phyloP scores from a whole-genome alignment of 1,140 invertebrate species.

The Bombus haemorrhoidalis region DNA sequence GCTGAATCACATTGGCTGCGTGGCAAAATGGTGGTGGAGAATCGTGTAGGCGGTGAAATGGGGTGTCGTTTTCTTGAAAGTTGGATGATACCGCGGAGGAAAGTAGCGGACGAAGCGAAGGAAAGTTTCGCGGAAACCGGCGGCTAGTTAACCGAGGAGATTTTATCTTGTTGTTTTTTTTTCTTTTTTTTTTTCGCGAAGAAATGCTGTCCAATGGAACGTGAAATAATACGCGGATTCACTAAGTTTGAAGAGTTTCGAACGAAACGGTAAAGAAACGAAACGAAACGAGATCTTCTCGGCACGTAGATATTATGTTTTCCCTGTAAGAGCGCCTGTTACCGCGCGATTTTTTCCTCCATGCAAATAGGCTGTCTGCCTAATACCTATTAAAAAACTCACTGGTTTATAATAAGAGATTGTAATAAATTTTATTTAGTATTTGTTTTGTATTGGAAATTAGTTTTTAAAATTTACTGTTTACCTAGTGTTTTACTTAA shows the following conservation, averaged over 20 bases:
- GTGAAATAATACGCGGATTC: not conserved
- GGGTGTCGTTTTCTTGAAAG: constrained; percentile 2
- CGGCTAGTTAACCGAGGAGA: constrained; percentile 1
- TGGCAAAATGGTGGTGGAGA: not conserved
- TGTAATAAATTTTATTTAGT: too few relatives aligned
- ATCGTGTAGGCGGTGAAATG: not conserved
- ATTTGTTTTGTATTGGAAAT: too few relatives aligned
- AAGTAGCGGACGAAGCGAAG: not conserved
- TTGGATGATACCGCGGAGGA: not conserved
- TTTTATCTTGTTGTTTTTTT: not conserved
- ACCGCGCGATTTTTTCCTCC: too few relatives aligned
- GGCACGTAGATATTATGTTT: not conserved
- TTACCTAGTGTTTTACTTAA: too few relatives aligned
- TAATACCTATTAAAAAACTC: too few relatives aligned
- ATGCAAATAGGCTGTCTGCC: too few relatives aligned
- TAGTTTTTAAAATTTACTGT: too few relatives aligned
- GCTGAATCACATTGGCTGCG: not conserved
- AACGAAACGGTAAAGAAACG: not conserved
- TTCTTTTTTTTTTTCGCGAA: not conserved
- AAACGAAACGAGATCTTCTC: not conserved
- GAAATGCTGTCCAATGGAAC: not conserved
- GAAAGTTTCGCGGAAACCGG: not conserved
- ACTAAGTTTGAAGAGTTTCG: not conserved
- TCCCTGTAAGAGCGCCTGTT: too few relatives aligned
- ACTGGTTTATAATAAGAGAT: too few relatives aligned